A percentile compares a stretch with the other conserved stretches of the same genome.
phyloP scores from a whole-genome alignment of 2,888 invertebrate genomes.

The Oscheius onirici region DNA sequence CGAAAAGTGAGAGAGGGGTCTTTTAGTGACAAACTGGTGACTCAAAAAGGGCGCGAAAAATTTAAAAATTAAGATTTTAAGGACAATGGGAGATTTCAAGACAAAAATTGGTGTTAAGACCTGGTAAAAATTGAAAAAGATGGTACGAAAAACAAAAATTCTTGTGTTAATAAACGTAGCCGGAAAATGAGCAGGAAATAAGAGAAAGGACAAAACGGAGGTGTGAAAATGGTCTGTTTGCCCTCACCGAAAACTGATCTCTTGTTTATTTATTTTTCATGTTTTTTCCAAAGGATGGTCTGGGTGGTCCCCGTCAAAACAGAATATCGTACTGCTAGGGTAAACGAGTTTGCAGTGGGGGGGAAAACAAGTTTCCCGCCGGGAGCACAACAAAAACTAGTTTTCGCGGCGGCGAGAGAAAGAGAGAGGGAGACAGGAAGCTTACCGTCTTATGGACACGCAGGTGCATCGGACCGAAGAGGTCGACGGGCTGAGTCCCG shows the following conservation, averaged over 20 bases:
- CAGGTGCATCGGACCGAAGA: conserved; percentile 61
- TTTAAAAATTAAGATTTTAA: background rate
- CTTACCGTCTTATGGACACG: conserved; percentile 55
- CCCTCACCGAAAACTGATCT: background rate
- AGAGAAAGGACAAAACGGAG: too few relatives aligned
- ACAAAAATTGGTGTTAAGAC: too few relatives aligned
- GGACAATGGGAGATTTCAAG: too few relatives aligned
- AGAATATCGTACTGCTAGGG: too few relatives aligned
- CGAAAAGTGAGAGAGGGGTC: background rate
- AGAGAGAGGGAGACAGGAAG: background rate
- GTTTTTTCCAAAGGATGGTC: too few relatives aligned
- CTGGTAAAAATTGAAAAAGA: too few relatives aligned
- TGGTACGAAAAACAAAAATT: too few relatives aligned
- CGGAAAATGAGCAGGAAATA: too few relatives aligned
- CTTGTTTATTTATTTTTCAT: background rate
- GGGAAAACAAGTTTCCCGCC: background rate
- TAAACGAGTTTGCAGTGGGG: background rate
- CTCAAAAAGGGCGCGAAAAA: conserved; percentile 1
- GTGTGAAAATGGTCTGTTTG: too few relatives aligned
- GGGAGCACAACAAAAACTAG: background rate
- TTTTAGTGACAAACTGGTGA: background rate
- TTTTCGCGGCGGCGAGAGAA: background rate
- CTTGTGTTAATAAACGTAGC: too few relatives aligned
- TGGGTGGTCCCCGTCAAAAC: too few relatives aligned
- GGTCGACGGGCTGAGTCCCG: conserved; percentile 33